These are phyloP conservation scores for Cynodonichthys magdalenae DNA, from an alignment of 2,797 vertebrate species.

Conservation along the genomic window DNA sequence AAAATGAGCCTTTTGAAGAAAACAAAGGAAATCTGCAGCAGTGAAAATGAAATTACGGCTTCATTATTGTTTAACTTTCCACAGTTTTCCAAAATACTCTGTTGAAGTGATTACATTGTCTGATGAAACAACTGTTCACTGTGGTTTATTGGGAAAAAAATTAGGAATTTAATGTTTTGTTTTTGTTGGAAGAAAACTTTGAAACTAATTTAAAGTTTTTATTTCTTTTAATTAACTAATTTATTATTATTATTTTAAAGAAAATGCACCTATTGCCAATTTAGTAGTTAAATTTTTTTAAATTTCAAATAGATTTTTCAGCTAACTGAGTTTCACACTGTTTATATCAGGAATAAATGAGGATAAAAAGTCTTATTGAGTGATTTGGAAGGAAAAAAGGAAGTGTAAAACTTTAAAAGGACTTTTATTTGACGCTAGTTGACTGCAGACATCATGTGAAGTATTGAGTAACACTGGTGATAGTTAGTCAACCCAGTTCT, in stretches of 20 bases:
- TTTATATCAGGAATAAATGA: too few species aligned
- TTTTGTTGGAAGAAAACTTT: conserved; percentile 46
- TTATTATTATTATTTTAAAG: too few species aligned
- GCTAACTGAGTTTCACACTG: too few species aligned
- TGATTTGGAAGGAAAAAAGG: neutral
- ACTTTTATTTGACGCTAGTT: neutral
- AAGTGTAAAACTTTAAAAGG: neutral
- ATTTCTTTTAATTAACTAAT: conserved; percentile 52
- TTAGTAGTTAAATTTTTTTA: conserved; percentile 18
- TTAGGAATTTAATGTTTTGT: neutral
- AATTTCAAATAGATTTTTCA: neutral
- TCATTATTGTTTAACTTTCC: conserved; percentile 67
- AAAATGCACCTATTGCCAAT: conserved; percentile 25
- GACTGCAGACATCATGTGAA: neutral
- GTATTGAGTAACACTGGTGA: conserved; percentile 1
- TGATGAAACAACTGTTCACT: conserved; percentile 66
- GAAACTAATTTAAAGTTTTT: conserved; percentile 39
- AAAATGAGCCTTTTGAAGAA: conserved; percentile 61
- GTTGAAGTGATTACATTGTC: conserved; percentile 71
- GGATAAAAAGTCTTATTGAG: neutral
- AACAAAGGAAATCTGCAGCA: conserved; percentile 74
- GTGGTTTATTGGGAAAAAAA: conserved; percentile 59
- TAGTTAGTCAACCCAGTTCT: conserved; percentile 14
- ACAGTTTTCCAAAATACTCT: conserved; percentile 66
- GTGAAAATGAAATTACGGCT: conserved; percentile 74